Evolutionary conservation across 2,113 vertebrate species (phyloP).

Genomic region (Paramisgurnus dabryanus): DNA sequence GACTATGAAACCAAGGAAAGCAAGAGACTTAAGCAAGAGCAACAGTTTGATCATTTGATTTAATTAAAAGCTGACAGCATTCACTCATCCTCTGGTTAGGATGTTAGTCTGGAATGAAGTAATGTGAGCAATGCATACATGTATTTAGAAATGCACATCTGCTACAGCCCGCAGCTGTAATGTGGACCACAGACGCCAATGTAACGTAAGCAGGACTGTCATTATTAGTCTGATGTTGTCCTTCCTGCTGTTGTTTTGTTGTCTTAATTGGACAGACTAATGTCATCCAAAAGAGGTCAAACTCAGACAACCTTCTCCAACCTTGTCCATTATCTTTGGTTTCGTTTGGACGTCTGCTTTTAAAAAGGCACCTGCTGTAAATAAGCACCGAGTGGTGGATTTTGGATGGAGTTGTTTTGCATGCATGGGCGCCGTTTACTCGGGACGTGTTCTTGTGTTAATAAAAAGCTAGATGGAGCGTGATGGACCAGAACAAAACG

Average conservation of each 20-base stretch:
- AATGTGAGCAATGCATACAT: constrained; percentile 7
- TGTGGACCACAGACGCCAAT: constrained; percentile 45
- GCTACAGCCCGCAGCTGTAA: constrained; percentile 21
- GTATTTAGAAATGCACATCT: neutral
- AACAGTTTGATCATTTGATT: neutral
- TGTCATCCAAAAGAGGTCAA: neutral
- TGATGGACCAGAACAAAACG: no score
- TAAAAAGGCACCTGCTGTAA: constrained; percentile 12
- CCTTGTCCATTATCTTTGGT: no score
- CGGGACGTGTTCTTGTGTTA: no score
- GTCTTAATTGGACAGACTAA: constrained; percentile 43
- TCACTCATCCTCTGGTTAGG: no score
- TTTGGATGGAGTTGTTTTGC: neutral
- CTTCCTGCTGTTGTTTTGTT: constrained; percentile 25
- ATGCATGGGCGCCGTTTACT: neutral
- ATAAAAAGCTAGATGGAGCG: no score
- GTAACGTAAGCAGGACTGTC: constrained; percentile 34
- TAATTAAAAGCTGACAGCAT: no score
- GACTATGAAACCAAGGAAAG: neutral
- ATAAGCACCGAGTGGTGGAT: neutral
- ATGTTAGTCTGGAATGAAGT: neutral
- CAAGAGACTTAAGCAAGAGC: no score
- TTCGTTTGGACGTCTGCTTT: no score
- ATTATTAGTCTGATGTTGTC: constrained; percentile 46
- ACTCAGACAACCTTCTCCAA: constrained; percentile 20